Percentiles rank a stretch among this genome's conserved stretches.
Conservation (phyloP, 2,797 vertebrate species). For the Danio choprae region DNA sequence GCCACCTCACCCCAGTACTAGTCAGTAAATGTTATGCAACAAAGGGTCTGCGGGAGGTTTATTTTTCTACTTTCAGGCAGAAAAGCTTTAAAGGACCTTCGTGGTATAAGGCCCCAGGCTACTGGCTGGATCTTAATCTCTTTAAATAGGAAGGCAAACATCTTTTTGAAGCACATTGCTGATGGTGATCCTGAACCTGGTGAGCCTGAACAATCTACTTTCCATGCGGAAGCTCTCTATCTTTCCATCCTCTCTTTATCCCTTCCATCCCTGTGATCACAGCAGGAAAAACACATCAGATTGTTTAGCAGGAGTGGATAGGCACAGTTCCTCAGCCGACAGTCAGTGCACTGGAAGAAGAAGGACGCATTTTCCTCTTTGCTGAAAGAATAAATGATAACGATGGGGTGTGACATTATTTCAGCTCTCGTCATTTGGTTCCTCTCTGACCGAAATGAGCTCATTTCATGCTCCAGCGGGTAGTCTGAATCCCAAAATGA, state of each 20-base stretch:
- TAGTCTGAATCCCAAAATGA: slow-evolving; percentile 69
- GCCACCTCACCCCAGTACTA: too few relatives aligned
- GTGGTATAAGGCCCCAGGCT: not conserved
- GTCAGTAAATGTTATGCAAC: not conserved
- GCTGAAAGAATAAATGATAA: slow-evolving; percentile 71
- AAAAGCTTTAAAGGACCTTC: not conserved
- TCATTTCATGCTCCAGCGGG: slow-evolving; percentile 79
- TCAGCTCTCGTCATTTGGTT: slow-evolving; percentile 73
- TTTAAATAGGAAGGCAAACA: not conserved
- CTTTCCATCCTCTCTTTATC: slow-evolving; percentile 15
- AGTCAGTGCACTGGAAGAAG: slow-evolving; percentile 50
- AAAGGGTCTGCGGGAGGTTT: not conserved
- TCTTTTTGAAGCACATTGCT: not conserved
- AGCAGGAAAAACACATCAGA: slow-evolving; percentile 29
- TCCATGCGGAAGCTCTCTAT: not conserved
- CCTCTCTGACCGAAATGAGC: slow-evolving; percentile 72
- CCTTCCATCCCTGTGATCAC: slow-evolving; percentile 12
- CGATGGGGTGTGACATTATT: slow-evolving; percentile 72
- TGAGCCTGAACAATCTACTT: slow-evolving; percentile 1
- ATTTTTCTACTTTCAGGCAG: not conserved
- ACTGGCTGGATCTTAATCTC: not conserved
- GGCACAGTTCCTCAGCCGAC: slow-evolving; percentile 32
- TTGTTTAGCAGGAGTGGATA: slow-evolving; percentile 43
- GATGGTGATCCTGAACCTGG: not conserved
- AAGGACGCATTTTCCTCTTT: slow-evolving; percentile 59